Percentiles rank a stretch among this genome's conserved stretches.
Conservation (phyloP, 2,113 vertebrate genomes). For the Stomatorhinus ivindoensis region DNA sequence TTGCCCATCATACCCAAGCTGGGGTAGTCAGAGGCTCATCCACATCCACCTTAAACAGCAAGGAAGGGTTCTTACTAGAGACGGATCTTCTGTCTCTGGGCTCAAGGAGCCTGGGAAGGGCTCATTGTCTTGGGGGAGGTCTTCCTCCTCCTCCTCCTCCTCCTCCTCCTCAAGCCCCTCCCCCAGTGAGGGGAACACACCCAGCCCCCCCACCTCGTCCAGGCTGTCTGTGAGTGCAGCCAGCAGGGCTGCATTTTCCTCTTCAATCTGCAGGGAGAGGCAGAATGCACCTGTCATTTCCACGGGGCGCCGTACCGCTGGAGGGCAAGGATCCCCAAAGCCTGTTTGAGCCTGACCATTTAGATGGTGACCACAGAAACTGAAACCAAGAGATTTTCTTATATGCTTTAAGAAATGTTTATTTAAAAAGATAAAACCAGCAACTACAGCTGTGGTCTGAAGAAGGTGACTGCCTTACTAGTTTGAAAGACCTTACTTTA, state of each 20-base stretch:
- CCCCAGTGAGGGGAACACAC: slow-evolving; percentile 78
- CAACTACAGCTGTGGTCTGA: background rate
- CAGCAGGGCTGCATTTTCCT: slow-evolving; percentile 90
- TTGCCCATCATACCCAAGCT: slow-evolving; percentile 69
- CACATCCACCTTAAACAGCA: slow-evolving; percentile 65
- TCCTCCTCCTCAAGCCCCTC: slow-evolving; percentile 59
- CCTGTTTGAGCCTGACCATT: background rate
- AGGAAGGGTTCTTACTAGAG: slow-evolving; percentile 81
- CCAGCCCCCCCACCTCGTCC: slow-evolving; percentile 81
- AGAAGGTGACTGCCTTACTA: background rate
- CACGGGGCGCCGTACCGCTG: background rate
- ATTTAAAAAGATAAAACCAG: background rate
- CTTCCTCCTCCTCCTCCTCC: slow-evolving; percentile 50
- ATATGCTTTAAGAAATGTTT: background rate
- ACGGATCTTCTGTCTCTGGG: slow-evolving; percentile 80
- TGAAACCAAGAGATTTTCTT: background rate
- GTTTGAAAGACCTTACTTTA: background rate
- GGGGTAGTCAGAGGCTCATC: slow-evolving; percentile 67
- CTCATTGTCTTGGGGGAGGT: slow-evolving; percentile 50
- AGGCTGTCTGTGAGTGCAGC: slow-evolving; percentile 89
- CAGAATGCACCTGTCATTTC: slow-evolving; percentile 25
- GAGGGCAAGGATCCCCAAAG: background rate
- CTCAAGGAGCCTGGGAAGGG: slow-evolving; percentile 56
- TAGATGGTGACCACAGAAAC: background rate
- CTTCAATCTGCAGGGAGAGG: slow-evolving; percentile 67